Conservation (phyloP, 2,113 vertebrate species). For the Toxotes jaculatrix region DNA sequence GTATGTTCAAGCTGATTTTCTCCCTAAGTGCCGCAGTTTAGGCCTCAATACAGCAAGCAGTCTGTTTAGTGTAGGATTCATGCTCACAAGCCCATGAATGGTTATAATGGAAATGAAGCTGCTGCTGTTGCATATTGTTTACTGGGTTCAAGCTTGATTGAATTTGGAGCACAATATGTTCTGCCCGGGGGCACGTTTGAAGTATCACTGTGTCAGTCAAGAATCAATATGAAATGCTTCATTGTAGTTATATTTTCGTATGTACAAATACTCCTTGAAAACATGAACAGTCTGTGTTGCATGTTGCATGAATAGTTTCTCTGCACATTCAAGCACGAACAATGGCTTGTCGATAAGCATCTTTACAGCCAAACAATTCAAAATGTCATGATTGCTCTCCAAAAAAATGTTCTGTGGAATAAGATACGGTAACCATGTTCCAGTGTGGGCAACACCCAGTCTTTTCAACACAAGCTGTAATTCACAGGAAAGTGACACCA, state of each 20-base stretch:
- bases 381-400: slow-evolving; percentile 33
- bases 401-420: slow-evolving; percentile 56
- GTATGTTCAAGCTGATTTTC: slow-evolving; percentile 72
- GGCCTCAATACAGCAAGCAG: slow-evolving; percentile 54
- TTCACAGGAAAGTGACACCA: slow-evolving; percentile 59
- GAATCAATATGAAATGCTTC: not conserved
- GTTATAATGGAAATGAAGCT: slow-evolving; percentile 24
- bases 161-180: slow-evolving; percentile 6
- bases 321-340: not conserved
- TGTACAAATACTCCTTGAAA: not conserved
- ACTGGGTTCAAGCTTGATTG: slow-evolving; percentile 2
- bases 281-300: not conserved
- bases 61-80: slow-evolving; percentile 16
- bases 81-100: slow-evolving; percentile 28
- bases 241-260: not conserved
- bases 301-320: not conserved
- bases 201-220: not conserved
- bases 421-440: slow-evolving; percentile 40
- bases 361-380: slow-evolving; percentile 19
- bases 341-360: not conserved
- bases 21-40: slow-evolving; percentile 71
- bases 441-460: slow-evolving; percentile 56
- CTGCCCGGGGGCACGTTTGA: not conserved
- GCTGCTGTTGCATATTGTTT: slow-evolving; percentile 32
- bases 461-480: slow-evolving; percentile 52